Conservation (phyloP, 2,888 invertebrate species). For the Gari tellinella region DNA sequence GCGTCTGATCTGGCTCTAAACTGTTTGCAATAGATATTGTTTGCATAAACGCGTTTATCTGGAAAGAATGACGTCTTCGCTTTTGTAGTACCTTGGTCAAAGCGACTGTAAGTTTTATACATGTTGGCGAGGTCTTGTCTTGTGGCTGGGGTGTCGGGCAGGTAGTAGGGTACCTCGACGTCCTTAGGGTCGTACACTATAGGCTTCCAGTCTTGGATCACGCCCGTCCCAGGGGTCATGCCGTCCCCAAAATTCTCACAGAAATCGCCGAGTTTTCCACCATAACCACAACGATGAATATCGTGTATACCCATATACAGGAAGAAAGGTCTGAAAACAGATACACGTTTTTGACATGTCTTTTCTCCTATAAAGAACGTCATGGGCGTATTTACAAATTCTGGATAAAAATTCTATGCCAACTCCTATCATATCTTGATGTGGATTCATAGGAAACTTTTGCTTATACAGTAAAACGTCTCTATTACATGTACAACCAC, state of each 20-base stretch:
- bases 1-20: too few relatives aligned
- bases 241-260: constrained; percentile 96
- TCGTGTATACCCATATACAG: constrained; percentile 95
- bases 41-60: too few relatives aligned
- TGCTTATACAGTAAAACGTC: too few relatives aligned
- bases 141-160: constrained; percentile 92
- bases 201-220: constrained; percentile 94
- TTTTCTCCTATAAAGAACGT: too few relatives aligned
- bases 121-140: constrained; percentile 93
- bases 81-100: constrained; percentile 97
- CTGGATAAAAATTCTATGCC: too few relatives aligned
- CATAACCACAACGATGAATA: constrained; percentile 92
- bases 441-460: too few relatives aligned
- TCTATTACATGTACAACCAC: too few relatives aligned
- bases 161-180: constrained; percentile 91
- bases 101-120: constrained; percentile 94
- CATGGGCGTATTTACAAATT: too few relatives aligned
- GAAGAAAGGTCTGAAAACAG: constrained; percentile 87
- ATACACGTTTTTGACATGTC: too few relatives aligned
- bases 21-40: too few relatives aligned
- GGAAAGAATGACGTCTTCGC: neutral
- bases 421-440: too few relatives aligned
- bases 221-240: constrained; percentile 90
- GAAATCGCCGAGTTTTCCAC: constrained; percentile 91
- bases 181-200: constrained; percentile 93